These are phyloP conservation scores for Chrysolina oricalcia DNA, from an alignment of 2,888 invertebrate genomes.

Conservation along the genomic window DNA sequence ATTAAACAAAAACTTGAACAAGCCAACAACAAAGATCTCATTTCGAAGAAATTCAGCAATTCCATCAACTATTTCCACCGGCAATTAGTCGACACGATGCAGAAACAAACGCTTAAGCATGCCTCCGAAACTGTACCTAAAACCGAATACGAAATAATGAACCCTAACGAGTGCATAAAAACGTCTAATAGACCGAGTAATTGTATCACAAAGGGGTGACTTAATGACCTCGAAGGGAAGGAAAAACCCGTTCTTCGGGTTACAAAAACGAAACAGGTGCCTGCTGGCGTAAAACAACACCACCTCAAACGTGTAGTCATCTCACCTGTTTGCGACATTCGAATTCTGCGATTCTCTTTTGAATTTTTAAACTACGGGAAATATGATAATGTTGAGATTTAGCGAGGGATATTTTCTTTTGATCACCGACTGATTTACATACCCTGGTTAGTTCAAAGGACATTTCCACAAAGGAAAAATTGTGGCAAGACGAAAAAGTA, in stretches of 20 bases:
- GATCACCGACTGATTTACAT: not conserved
- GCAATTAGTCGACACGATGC: not conserved
- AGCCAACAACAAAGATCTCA: no score
- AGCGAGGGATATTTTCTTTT: not conserved
- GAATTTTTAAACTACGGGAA: slow-evolving; percentile 9
- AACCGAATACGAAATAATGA: slow-evolving; percentile 23
- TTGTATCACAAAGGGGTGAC: slow-evolving; percentile 31
- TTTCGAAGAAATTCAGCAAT: no score
- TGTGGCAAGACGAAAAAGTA: not conserved
- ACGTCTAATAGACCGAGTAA: slow-evolving; percentile 25
- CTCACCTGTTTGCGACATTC: not conserved
- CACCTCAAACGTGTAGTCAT: not conserved
- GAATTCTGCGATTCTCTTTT: not conserved
- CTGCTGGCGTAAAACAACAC: slow-evolving; percentile 8
- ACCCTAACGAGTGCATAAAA: slow-evolving; percentile 24
- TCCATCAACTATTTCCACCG: not conserved
- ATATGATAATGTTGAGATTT: slow-evolving; percentile 19
- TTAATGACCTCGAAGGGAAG: slow-evolving; percentile 25
- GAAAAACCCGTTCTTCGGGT: slow-evolving; percentile 17
- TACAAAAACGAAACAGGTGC: slow-evolving; percentile 6
- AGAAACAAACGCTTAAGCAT: not conserved
- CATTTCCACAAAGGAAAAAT: not conserved
- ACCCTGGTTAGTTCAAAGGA: not conserved
- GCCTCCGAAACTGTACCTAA: not conserved
- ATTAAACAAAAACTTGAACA: no score